Percentiles rank a stretch among this genome's conserved stretches.
These are phyloP conservation scores for Vanacampus margaritifer DNA, from an alignment of 2,113 vertebrate genomes.

Conservation along the genomic window DNA sequence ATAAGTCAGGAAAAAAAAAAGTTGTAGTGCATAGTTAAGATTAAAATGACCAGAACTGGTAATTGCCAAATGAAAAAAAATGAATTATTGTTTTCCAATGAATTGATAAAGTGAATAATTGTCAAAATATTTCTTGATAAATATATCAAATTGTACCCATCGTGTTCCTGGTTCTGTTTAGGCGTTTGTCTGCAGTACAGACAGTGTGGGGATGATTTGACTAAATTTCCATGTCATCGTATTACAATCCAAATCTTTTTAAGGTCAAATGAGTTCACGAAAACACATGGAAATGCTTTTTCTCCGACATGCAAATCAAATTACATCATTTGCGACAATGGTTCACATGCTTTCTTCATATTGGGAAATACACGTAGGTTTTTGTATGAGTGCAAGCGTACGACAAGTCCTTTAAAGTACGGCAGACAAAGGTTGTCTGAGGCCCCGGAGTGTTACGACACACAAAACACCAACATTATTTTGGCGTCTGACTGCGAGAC, in stretches of 20 bases:
- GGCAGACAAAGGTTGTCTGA: neutral
- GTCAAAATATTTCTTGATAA: neutral
- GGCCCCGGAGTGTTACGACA: slow-evolving; percentile 12
- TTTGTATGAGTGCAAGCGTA: neutral
- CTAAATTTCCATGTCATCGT: neutral
- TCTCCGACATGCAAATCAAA: neutral
- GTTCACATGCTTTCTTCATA: neutral
- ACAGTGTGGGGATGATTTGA: neutral
- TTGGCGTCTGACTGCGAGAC: slow-evolving; percentile 2
- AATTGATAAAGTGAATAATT: neutral
- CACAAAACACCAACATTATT: neutral
- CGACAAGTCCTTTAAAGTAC: neutral
- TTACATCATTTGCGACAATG: neutral
- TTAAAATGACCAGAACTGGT: neutral
- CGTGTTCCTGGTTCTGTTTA: too few species aligned
- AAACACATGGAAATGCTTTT: neutral
- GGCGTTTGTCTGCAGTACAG: neutral
- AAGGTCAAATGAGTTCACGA: neutral
- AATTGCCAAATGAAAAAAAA: neutral
- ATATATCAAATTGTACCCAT: too few species aligned
- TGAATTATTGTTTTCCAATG: neutral
- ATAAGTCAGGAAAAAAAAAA: neutral
- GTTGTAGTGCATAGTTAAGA: neutral
- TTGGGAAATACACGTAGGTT: neutral
- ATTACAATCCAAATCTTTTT: neutral